Evolutionary conservation across 2,113 vertebrate species (phyloP), one percentile per base, ranked within the genome.

Genomic region (Salvelinus namaycush): DNA sequence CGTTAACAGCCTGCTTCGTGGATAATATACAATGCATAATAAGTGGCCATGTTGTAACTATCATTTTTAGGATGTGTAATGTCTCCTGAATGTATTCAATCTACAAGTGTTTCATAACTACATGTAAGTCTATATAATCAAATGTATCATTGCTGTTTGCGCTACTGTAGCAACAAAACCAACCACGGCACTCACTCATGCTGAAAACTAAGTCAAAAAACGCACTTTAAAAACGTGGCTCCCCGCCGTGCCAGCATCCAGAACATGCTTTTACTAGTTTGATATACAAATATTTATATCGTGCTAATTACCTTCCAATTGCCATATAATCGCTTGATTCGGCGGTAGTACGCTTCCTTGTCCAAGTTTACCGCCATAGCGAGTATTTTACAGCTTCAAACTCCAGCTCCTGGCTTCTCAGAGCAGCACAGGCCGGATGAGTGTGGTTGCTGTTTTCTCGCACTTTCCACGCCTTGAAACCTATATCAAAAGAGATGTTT

Each of bases 331-430:
- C 96, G 92, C 88, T 96, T 96, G 87, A 97, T 95, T 72, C 96
- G 94, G 90, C 96, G 95, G 87, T 97, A 97, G 90, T 96, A 97
- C 20, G 96, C 96, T 79, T 97, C 96, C 92, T 97, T 97, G 88
- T 97, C 96, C 92, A 97, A 90, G 92, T 94, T 97, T 81, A 97
- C 95, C 91, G 96, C 96, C 96, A 97, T 97, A 81, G 84, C 73
- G 84, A 74, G 82, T 84, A 81, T 73, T 87, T 75, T 68, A 87
- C 49, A 49, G 27, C 81, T 60, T 44, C 72, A 76, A 86, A 88
- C 89, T 92, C 92, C 89, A 91, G 91, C 82, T 87, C 86, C 90
- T 83, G 90, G 91, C 88, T 91, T 74, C 87, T 64, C 78, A 9
- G 7, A 62, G n/a, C 59, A 72, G 81, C 77, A 54, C 51, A 90